Base-by-base conservation (phyloP, 1,140 invertebrate genomes). In the Rhopalosiphum padi region DNA sequence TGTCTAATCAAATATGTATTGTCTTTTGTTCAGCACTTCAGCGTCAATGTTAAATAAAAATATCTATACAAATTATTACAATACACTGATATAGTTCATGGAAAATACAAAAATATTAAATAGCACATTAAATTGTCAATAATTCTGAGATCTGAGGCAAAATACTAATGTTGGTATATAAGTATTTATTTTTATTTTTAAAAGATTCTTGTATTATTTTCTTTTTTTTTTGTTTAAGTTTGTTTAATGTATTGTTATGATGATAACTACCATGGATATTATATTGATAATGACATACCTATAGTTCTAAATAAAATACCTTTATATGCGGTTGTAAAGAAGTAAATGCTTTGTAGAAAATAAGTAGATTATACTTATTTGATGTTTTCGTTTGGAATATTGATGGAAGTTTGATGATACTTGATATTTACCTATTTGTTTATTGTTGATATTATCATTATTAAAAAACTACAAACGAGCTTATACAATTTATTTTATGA, bases 261-360 rank as follows among this genome's bases (percentile, higher is more conserved):
- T n/a, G 8, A 55, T 55, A 55, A 68, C 60, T 68, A 68, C 60
- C 30, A 68, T 68, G 2, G 30, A 68, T 35, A n/a, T 77, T 77
- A 77, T 77, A 25, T n/a, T 68, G 9, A 30, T 77, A 77, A 77
- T n/a, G 30, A n/a, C 15, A n/a, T n/a, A 77, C 4, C 11, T 77
- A 77, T 77, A 77, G 15, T 77, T 77, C 15, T 77, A 77, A 77
- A 77, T n/a, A 77, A 77, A 77, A 77, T 77, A 77, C 41, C 41
- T 41, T 41, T 51, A 18, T 51, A 51, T 51, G 60, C 4, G 15
- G 30, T n/a, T 77, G 60, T 77, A 77, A 77, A 77, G 0, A 77
- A 77, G n/a, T 77, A 77, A 77, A 77, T n/a, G 60, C 60, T 77
- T 77, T n/a, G 60, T 77, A 77, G 60, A 77, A 77, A 77, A n/a